Evolutionary conservation across 2,113 vertebrate genomes (phyloP), one percentile per base, ranked within the genome.

Genomic region (Cyrtonyx montezumae): DNA sequence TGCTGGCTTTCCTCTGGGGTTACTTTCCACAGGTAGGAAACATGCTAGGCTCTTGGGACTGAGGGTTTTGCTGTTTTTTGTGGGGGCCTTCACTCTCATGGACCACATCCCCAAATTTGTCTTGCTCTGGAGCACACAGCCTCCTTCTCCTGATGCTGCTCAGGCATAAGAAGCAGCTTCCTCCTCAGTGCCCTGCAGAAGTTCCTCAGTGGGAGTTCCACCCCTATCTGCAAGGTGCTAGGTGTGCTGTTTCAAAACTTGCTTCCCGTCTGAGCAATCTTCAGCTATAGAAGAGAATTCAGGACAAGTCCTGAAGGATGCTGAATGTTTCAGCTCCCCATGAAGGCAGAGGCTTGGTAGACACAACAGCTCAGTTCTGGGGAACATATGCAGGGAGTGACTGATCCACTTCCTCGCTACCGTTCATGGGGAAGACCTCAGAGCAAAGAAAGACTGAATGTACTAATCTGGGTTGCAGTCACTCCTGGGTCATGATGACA

Each of bases 231-330:
- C 2, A 1, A 20, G 23, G 32, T 20, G 3, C 11, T 26, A 4
- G 2, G 42, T 49, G 2, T n/a, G 16, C 32, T 45, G 30, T 53
- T 56, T 40, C 61, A 61, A 66, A 63, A 42, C 26, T 40, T 59
- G 9, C 56, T 74, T 61, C 62, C 30, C 21, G 23, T 26, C 28
- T 17, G 30, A 69, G 61, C 32, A 66, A 10, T 4, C 4, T 11
- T 42, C 51, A 53, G 2, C 51, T 51, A 20, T 15, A 19, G 58
- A 63, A 95, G 66, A 70, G 10, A 25, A n/a, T 21, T 85, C n/a
- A 20, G 53, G 48, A 43, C 32, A 65, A 1, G 0, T 69, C 55
- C 61, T 1, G 0, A 63, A 36, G 18, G 40, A 46, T 62, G 45
- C 58, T 71, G 51, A 91, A 32, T 42, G 16, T 48, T 26, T 56